These are phyloP conservation scores for Nematostella vectensis DNA, from an alignment of 92 coral and sea anemone species.

Conservation along the genomic window DNA sequence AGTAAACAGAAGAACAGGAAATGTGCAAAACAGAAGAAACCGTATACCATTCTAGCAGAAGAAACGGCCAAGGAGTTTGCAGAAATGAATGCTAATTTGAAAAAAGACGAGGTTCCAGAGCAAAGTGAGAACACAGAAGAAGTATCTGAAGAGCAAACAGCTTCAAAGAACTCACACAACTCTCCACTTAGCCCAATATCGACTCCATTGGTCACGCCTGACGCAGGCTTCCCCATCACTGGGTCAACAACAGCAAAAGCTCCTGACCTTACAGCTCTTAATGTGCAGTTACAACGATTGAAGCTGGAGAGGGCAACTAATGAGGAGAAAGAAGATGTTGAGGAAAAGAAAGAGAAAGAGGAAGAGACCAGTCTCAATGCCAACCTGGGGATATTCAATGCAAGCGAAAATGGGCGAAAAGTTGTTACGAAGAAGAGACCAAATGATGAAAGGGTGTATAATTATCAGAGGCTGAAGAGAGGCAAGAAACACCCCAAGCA, in stretches of 20 bases:
- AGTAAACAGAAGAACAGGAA: not conserved
- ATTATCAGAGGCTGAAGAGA: constrained; percentile 21
- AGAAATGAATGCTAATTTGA: constrained; percentile 11
- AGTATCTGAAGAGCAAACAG: not conserved
- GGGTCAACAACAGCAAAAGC: constrained; percentile 36
- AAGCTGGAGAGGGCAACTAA: not conserved
- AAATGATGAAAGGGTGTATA: not conserved
- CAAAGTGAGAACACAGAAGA: not conserved
- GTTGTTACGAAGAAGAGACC: not conserved
- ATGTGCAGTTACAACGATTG: constrained; percentile 4
- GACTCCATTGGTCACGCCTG: constrained; percentile 1
- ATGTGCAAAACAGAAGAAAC: constrained; percentile 11
- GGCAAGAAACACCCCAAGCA: constrained; percentile 27
- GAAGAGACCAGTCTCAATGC: no score
- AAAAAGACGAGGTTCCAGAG: not conserved
- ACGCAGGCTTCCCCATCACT: constrained; percentile 30
- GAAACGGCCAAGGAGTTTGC: constrained; percentile 47
- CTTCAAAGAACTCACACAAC: not conserved
- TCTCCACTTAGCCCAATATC: not conserved
- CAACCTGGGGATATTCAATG: no score
- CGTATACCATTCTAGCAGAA: constrained; percentile 42
- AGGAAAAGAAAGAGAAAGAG: no score
- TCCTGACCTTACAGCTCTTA: constrained; percentile 41
- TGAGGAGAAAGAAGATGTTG: no score
- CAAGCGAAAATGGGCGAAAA: no score